Evolutionary conservation across 1,140 invertebrate species (phyloP).

Genomic region (Drosophila seguyi): DNA sequence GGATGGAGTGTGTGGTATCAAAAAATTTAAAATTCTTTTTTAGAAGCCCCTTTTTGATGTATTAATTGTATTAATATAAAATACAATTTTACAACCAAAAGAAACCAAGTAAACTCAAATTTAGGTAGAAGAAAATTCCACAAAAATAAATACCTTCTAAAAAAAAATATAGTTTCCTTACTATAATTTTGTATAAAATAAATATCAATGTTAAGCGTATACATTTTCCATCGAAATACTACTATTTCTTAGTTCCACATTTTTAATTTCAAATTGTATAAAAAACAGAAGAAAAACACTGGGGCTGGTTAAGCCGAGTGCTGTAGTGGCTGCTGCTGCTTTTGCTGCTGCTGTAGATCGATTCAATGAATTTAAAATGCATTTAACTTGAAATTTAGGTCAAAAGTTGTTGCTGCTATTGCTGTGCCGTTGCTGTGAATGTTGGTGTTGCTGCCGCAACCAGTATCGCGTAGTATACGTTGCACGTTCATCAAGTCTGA

Average conservation of each 20-base stretch:
- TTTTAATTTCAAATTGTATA: constrained; percentile 71
- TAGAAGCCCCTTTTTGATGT: too few species aligned
- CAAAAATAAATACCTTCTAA: background rate
- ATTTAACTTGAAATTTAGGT: constrained; percentile 83
- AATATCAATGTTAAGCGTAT: constrained; percentile 34
- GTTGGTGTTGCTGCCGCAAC: constrained; percentile 34
- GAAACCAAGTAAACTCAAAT: too few species aligned
- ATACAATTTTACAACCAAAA: too few species aligned
- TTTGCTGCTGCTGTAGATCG: constrained; percentile 63
- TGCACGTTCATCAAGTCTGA: constrained; percentile 76
- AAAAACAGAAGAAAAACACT: constrained; percentile 33
- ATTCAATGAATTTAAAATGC: constrained; percentile 84
- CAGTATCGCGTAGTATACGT: constrained; percentile 33
- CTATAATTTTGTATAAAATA: background rate
- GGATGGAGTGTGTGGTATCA: background rate
- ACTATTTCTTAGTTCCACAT: constrained; percentile 16
- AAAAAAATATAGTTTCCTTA: background rate
- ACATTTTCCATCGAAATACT: constrained; percentile 9
- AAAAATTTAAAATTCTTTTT: too few species aligned
- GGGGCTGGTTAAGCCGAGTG: constrained; percentile 21
- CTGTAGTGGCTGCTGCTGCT: constrained; percentile 22
- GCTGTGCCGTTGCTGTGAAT: constrained; percentile 32
- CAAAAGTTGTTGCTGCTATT: constrained; percentile 72
- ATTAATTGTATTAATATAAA: background rate
- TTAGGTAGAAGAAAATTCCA: too few species aligned